Percentiles rank a stretch among this genome's conserved stretches.
phyloP scores from a whole-genome alignment of 2,113 vertebrate species.

The Varanus komodoensis region DNA sequence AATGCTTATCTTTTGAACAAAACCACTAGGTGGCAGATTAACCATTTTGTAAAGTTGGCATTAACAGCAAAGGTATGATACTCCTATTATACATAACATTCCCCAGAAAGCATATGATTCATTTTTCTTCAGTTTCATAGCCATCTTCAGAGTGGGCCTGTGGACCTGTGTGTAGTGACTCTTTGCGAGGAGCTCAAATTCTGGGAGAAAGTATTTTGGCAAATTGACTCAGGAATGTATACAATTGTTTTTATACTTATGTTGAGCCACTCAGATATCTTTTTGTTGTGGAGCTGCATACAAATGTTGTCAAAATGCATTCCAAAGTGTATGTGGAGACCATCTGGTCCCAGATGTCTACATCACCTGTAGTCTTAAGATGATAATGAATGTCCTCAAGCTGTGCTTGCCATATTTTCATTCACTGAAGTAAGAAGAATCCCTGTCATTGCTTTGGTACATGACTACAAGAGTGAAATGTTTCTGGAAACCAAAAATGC shows the following conservation, averaged over 20 bases:
- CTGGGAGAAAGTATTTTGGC: neutral
- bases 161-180: neutral
- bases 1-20: neutral
- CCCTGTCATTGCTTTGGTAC: neutral
- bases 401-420: neutral
- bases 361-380: neutral
- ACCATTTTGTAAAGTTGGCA: neutral
- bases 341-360: neutral
- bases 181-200: neutral
- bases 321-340: neutral
- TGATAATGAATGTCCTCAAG: neutral
- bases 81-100: neutral
- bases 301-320: neutral
- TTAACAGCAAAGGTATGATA: accelerated
- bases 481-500: neutral
- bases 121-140: constrained; percentile 26
- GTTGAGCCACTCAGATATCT: neutral
- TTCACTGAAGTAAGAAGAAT: neutral
- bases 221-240: neutral
- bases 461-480: neutral
- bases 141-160: neutral
- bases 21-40: constrained; percentile 35
- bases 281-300: neutral
- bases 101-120: neutral
- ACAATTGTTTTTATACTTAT: neutral